Evolutionary conservation across 2,113 vertebrate genomes (phyloP), one percentile per base, ranked within the genome.

Genomic region (Tachysurus fulvidraco): DNA sequence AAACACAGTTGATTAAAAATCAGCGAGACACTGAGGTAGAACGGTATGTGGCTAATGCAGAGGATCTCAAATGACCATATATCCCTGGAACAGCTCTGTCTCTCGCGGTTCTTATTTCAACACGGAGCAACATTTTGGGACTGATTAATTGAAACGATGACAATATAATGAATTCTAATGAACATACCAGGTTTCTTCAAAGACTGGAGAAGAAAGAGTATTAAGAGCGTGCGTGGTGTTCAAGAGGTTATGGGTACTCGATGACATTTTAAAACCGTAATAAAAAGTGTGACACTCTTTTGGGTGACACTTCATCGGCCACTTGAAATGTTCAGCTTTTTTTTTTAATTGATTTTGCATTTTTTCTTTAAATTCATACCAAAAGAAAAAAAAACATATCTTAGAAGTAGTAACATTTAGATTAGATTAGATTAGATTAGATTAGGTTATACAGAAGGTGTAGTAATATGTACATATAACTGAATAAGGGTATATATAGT

Each of bases 1-100:
- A 90, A 89, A 86, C 87, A 82, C 83, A 30, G 86, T 91, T 88
- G 81, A 91, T 91, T 91, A 90, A 90, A 91, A 90, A 92, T 85
- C 90, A 90, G 89, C 14, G 76, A 85, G 84, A 88, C 88, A 69
- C 83, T 88, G 83, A 89, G 65, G 88, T 88, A 87, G 74, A 89
- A 85, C 85, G 79, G 88, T 85, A 89, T 91, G 89, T 78, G 23
- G 73, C 73, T 86, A 87, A 67, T 46, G 69, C 60, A 83, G 67
- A 60, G 64, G 85, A 76, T 87, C 85, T 91, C 82, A 54, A 88
- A 89, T 21, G 87, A 85, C 85, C 86, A 52, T 44, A 23, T 44
- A 62, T 25, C 12, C 86, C 23, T 60, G 8, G 69, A 89, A 84
- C 73, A 30, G 78, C 73, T 84, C 80, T 81, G 36, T 73, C 55